phyloP scores from a whole-genome alignment of 2,888 invertebrate species.

The Augochlorella aurata region DNA sequence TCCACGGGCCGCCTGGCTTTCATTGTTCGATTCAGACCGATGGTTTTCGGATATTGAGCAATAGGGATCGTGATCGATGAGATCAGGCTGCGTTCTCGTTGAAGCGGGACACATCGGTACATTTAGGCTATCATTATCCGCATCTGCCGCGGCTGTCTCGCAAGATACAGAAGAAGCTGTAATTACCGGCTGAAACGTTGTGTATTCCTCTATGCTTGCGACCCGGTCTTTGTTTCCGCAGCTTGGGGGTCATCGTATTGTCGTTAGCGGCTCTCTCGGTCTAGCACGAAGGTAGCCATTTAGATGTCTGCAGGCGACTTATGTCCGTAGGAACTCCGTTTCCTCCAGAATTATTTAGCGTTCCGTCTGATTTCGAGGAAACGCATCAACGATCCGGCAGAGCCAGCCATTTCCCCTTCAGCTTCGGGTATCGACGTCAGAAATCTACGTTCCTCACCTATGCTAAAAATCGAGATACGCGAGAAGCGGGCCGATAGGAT shows the following conservation, averaged over 20 bases:
- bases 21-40: not conserved
- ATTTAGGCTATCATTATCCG: constrained; percentile 78
- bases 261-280: constrained; percentile 67
- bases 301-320: constrained; percentile 28
- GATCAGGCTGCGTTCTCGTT: constrained; percentile 62
- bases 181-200: constrained; percentile 71
- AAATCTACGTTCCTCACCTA: not conserved
- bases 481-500: not conserved
- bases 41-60: constrained; percentile 38
- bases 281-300: constrained; percentile 61
- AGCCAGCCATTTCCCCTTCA: not conserved
- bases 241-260: constrained; percentile 73
- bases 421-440: not conserved
- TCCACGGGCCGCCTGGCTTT: not conserved
- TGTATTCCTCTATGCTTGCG: constrained; percentile 76
- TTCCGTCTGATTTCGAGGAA: constrained; percentile 57
- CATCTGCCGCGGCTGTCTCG: constrained; percentile 75
- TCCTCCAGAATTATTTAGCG: constrained; percentile 26
- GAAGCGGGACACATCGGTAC: constrained; percentile 74
- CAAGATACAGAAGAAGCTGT: constrained; percentile 66
- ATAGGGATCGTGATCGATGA: constrained; percentile 66
- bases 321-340: constrained; percentile 32
- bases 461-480: not conserved
- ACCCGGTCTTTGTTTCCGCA: constrained; percentile 72
- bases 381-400: constrained; percentile 25